Percentiles rank a stretch among this genome's conserved stretches.
Conservation (phyloP, 2,888 invertebrate species). For the Scaeva pyrastri region DNA sequence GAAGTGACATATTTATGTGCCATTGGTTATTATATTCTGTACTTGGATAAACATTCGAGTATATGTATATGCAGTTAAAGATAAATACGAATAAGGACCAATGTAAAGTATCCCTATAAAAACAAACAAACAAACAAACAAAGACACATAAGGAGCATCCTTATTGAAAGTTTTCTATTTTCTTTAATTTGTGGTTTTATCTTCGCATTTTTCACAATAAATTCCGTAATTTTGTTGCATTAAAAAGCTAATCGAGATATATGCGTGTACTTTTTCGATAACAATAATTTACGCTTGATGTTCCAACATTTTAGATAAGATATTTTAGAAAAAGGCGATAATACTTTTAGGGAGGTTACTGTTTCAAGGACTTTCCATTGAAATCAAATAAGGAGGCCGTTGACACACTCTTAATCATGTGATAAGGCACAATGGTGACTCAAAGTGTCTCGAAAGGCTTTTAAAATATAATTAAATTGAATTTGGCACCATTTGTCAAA, state of each 20-base stretch:
- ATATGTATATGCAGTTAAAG: neutral
- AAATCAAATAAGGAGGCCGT: too few relatives aligned
- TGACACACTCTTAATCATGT: too few relatives aligned
- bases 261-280: constrained; percentile 29
- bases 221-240: constrained; percentile 9
- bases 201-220: constrained; percentile 13
- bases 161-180: constrained; percentile 12
- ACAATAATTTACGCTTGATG: constrained; percentile 16
- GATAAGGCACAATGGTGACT: too few relatives aligned
- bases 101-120: neutral
- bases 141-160: neutral
- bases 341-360: neutral
- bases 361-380: too few relatives aligned
- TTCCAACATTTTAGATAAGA: neutral
- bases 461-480: too few relatives aligned
- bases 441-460: too few relatives aligned
- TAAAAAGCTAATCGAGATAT: constrained; percentile 20
- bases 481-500: too few relatives aligned
- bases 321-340: neutral
- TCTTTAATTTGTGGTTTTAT: neutral
- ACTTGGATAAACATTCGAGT: neutral
- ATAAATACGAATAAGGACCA: neutral
- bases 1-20: constrained; percentile 56
- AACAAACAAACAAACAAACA: neutral
- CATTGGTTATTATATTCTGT: constrained; percentile 10